Evolutionary conservation across 2,888 invertebrate genomes (phyloP).

Genomic region (Hydraecia micacea): DNA sequence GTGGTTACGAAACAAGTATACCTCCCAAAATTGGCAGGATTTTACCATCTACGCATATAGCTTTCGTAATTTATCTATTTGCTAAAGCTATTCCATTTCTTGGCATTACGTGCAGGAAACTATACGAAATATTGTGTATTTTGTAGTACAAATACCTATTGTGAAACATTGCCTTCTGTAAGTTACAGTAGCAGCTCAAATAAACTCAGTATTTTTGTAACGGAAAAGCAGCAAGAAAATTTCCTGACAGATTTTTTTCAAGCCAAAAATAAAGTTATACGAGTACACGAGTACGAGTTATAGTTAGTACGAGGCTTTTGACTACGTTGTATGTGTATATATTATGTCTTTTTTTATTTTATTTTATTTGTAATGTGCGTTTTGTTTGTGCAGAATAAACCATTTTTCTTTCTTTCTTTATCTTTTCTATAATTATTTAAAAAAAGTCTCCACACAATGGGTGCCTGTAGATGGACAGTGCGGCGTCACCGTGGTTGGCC

Average conservation of each 20-base stretch:
- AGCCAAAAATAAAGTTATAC: not conserved
- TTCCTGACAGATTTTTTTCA: not conserved
- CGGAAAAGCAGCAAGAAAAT: not conserved
- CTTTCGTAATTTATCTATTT: constrained; percentile 40
- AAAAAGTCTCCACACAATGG: too few species aligned
- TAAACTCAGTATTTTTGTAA: constrained; percentile 1
- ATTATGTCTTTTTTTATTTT: too few species aligned
- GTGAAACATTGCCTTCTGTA: constrained; percentile 7
- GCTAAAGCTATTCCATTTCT: constrained; percentile 38
- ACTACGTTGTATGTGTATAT: too few species aligned
- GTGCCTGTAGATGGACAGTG: too few species aligned
- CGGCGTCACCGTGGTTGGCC: too few species aligned
- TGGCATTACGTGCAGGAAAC: constrained; percentile 19
- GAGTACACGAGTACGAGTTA: too few species aligned
- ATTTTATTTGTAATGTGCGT: too few species aligned
- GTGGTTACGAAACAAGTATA: constrained; percentile 21
- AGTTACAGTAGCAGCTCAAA: not conserved
- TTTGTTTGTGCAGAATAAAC: too few species aligned
- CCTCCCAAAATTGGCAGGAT: constrained; percentile 37
- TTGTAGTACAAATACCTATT: not conserved
- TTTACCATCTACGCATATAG: constrained; percentile 17
- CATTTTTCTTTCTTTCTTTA: too few species aligned
- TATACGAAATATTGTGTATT: constrained; percentile 15
- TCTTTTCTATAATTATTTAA: too few species aligned
- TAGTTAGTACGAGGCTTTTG: too few species aligned